phyloP scores from a whole-genome alignment of 1,140 invertebrate genomes.

The Radopholus similis region DNA sequence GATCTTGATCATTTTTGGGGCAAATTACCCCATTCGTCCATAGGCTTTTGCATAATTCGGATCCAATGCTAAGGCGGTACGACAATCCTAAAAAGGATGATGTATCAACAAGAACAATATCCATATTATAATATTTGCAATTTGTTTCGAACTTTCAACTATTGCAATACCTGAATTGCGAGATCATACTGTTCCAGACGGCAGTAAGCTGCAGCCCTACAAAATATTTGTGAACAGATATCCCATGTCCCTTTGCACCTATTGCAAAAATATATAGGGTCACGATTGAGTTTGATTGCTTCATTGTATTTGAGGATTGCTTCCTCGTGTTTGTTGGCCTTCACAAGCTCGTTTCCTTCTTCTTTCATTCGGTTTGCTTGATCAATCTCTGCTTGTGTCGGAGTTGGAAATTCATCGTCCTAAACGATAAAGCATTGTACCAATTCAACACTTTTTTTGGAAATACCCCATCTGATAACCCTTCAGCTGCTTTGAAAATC shows the following conservation, averaged over 20 bases:
- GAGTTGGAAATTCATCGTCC: slow-evolving; percentile 46
- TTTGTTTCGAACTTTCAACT: too few relatives aligned
- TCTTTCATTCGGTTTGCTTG: slow-evolving; percentile 43
- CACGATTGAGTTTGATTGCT: slow-evolving; percentile 50
- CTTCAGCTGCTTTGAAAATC: slow-evolving; percentile 52
- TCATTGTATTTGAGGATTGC: slow-evolving; percentile 58
- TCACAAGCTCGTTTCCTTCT: slow-evolving; percentile 49
- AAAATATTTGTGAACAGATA: slow-evolving; percentile 12
- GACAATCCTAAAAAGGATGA: too few relatives aligned
- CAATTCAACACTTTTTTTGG: neutral
- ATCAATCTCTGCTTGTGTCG: slow-evolving; percentile 40
- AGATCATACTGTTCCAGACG: slow-evolving; percentile 58
- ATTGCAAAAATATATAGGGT: slow-evolving; percentile 54
- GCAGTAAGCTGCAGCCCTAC: slow-evolving; percentile 56
- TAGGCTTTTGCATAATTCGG: slow-evolving; percentile 88
- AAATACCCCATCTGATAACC: slow-evolving; percentile 34
- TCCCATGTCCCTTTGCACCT: slow-evolving; percentile 19
- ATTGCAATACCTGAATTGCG: too few relatives aligned
- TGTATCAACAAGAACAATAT: slow-evolving; percentile 75
- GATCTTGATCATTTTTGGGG: neutral
- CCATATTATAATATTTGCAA: slow-evolving; percentile 52
- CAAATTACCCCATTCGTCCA: slow-evolving; percentile 74
- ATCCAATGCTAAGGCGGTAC: slow-evolving; percentile 79
- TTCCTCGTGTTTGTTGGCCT: slow-evolving; percentile 39
- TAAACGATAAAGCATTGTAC: slow-evolving; percentile 1